phyloP scores from a whole-genome alignment of 2,888 invertebrate species.

The Bombylius discolor region DNA sequence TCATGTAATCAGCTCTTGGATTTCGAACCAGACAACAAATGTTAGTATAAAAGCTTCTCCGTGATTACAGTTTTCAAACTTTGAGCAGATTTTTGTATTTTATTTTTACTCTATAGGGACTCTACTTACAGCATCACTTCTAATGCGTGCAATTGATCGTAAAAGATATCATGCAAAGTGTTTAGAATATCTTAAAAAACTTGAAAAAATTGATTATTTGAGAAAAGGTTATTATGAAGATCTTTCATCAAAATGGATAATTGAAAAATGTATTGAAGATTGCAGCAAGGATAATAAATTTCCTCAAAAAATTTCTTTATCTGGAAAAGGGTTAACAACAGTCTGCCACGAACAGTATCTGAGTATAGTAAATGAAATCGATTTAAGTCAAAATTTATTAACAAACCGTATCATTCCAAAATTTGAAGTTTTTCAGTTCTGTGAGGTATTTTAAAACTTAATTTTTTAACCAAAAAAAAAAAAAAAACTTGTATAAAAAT shows the following conservation, averaged over 20 bases:
- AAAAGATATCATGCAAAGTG: conserved; percentile 47
- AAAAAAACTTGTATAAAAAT: no score
- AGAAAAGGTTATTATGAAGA: conserved; percentile 64
- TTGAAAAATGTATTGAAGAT: conserved; percentile 40
- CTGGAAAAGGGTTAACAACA: conserved; percentile 41
- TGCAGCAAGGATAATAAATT: conserved; percentile 31
- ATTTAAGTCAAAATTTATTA: conserved; percentile 47
- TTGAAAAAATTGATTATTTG: conserved; percentile 52
- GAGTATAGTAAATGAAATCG: conserved; percentile 44
- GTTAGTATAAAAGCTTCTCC: conserved; percentile 43
- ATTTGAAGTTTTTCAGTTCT: conserved; percentile 42
- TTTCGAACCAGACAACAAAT: conserved; percentile 87
- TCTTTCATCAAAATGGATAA: conserved; percentile 50
- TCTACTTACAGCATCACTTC: conserved; percentile 62
- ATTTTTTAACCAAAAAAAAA: no score
- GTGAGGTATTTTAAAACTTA: conserved; percentile 33
- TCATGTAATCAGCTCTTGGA: conserved; percentile 66
- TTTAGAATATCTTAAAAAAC: conserved; percentile 44
- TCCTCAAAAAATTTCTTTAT: conserved; percentile 36
- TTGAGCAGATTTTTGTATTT: background rate
- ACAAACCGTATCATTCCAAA: conserved; percentile 39
- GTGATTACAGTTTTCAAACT: background rate
- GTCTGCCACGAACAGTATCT: conserved; percentile 54
- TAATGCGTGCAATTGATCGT: conserved; percentile 64
- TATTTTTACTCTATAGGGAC: conserved; percentile 50